Evolutionary conservation across 2,113 vertebrate genomes (phyloP), one percentile per base, ranked within the genome.

Genomic region (Notothenia coriiceps): DNA sequence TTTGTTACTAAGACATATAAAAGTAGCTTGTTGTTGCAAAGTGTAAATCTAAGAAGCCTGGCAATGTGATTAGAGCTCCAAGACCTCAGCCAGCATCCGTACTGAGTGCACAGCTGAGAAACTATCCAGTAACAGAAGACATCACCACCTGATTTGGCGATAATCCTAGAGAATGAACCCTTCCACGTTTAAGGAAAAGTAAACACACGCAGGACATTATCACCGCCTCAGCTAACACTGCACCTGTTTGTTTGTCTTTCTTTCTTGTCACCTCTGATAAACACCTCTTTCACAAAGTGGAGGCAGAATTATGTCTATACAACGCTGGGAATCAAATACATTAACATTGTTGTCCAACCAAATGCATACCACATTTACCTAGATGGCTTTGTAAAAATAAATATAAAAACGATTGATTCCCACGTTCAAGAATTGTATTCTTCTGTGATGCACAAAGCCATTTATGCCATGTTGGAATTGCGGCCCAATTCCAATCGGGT

Each of bases 41-140:
- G 43, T 68, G 64, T 8, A 54, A n/a, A 61, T 55, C 55, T 49
- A 17, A n/a, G 11, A 25, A 8, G 56, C 10, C 2, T 6, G 50
- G 51, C 18, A 59, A 57, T 43, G 35, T 56, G 54, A 78, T 81
- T 70, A 74, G 22, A 29, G 55, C n/a, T 68, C 46, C 51, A 43
- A 4, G 62, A 25, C 29, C 14, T 71, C 43, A 61, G 72, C 15
- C 65, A 22, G 51, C 13, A 18, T 57, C 44, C 0, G 7, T 14
- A 20, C 55, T 40, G 49, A 75, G 57, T 57, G 52, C 60, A 70
- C 1, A 78, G 52, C 70, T 66, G 70, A 74, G 54, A 83, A 72
- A 60, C 12, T 18, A 51, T 35, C 35, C 54, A 49, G 59, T 64
- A 43, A 70, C 52, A 25, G 51, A 25, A 15, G 59, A 15, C 54